A percentile compares a stretch with the other conserved stretches of the same genome.
These are phyloP conservation scores for Pachypanchax playfairii DNA, from an alignment of 2,113 vertebrate species.

Conservation along the genomic window DNA sequence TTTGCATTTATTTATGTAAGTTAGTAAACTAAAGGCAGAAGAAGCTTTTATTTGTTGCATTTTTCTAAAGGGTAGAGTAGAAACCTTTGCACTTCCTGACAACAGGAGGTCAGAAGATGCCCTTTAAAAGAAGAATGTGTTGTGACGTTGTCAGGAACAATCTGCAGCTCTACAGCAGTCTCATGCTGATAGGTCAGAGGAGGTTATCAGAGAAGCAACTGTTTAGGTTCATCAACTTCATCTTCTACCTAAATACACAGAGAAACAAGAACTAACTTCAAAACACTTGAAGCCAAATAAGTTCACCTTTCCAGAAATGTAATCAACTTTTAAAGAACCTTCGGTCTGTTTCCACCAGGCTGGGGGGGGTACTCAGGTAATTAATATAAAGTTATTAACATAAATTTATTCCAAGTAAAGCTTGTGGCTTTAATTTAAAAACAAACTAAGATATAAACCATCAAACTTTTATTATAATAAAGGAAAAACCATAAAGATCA, in stretches of 20 bases:
- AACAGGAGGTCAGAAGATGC: constrained; percentile 60
- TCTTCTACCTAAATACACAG: background rate
- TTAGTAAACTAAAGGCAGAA: background rate
- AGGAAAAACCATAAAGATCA: too few species aligned
- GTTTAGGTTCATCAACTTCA: background rate
- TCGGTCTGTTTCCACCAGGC: background rate
- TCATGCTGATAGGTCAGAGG: constrained; percentile 30
- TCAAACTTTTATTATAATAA: too few species aligned
- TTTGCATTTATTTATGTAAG: background rate
- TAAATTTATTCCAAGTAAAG: too few species aligned
- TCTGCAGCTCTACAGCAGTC: constrained; percentile 40
- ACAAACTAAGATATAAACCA: too few species aligned
- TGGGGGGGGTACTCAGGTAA: too few species aligned
- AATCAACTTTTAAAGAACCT: background rate
- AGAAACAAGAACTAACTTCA: background rate
- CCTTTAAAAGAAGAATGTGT: constrained; percentile 68
- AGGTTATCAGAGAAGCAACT: background rate
- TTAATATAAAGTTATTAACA: too few species aligned
- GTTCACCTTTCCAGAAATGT: background rate
- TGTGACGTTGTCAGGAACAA: constrained; percentile 68
- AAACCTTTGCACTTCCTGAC: constrained; percentile 48
- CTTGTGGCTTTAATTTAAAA: too few species aligned
- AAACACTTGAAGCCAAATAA: background rate
- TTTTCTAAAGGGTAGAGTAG: constrained; percentile 21
- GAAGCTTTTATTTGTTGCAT: background rate